These are phyloP conservation scores for Leptothorax acervorum DNA, from an alignment of 2,888 invertebrate species.

Conservation along the genomic window DNA sequence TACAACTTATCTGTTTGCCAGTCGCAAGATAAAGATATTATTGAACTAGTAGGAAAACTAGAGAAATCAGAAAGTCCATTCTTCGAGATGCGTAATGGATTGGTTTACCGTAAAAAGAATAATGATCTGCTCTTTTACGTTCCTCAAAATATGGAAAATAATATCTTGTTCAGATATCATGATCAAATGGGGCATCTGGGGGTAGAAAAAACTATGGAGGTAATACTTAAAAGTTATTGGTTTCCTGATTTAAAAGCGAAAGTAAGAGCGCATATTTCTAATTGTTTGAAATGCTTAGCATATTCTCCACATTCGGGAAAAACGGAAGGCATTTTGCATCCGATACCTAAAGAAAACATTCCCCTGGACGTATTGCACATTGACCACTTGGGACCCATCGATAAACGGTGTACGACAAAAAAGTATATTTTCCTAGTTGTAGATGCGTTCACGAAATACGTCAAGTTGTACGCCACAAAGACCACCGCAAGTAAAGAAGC, in stretches of 20 bases:
- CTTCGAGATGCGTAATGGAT: constrained; percentile 45
- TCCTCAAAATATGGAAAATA: constrained; percentile 58
- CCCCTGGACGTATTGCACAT: constrained; percentile 62
- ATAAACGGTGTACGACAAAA: constrained; percentile 51
- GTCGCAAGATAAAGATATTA: not conserved
- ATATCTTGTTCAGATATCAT: constrained; percentile 62
- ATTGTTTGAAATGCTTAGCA: constrained; percentile 67
- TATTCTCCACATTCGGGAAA: constrained; percentile 57
- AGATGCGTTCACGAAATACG: too few relatives aligned
- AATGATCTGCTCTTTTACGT: constrained; percentile 62
- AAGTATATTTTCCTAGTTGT: constrained; percentile 30
- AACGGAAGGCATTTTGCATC: constrained; percentile 59
- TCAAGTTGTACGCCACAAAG: too few relatives aligned
- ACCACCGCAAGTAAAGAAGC: too few relatives aligned
- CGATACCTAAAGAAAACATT: constrained; percentile 59
- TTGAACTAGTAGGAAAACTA: not conserved
- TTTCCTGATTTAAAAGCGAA: constrained; percentile 61
- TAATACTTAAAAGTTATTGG: constrained; percentile 42
- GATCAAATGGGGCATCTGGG: constrained; percentile 64
- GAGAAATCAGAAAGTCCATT: not conserved
- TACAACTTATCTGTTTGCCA: constrained; percentile 31
- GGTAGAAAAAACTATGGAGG: constrained; percentile 57
- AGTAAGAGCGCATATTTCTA: constrained; percentile 43
- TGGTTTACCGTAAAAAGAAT: constrained; percentile 60
- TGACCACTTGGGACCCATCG: constrained; percentile 68